Evolutionary conservation across 2,113 vertebrate genomes (phyloP), one percentile per base, ranked within the genome.

Genomic region (Anser brachyrhynchus): DNA sequence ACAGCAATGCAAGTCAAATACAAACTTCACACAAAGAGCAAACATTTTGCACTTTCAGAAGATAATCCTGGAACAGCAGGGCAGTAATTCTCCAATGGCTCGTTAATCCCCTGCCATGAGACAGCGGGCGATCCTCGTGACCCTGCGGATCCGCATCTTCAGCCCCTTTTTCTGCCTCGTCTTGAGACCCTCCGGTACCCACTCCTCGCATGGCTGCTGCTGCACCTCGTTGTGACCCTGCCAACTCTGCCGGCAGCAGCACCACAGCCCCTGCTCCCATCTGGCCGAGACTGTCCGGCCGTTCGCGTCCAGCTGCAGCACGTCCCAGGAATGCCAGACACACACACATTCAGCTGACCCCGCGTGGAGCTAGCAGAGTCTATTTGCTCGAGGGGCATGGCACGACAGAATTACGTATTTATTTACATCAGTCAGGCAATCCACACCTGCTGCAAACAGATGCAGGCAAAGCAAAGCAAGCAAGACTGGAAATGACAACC

Each of bases 151-250:
- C 41, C 46, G 18, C 4, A 76, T 8, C 54, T 54, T 49, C 55
- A 52, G 28, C 26, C 22, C 3, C 2, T 37, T 72, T 61, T 73
- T 43, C 59, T 92, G 75, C 64, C 64, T 21, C 73, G 19, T 33
- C 64, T 55, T 62, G 20, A 0, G 5, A 82, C 17, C 46, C 52
- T 66, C 65, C 16, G 75, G 44, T 57, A 77, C 41, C 23, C 62
- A 8, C 15, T 43, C 8, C 44, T 20, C 3, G 20, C 39, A 22
- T 0, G 0, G 39, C 26, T 62, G 51, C 70, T 54, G 57, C 37
- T 59, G 52, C 70, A 51, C 5, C 46, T 15, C 3, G 0, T 3
- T 5, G 18, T 3, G 28, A 22, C 59, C 28, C 3, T 9, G 29
- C 6, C 52, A 67, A 22, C 51, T 37, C 41, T 13, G 44, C 15